These are phyloP conservation scores for Spialia ferax DNA, from an alignment of 2,888 invertebrate genomes.

Conservation along the genomic window DNA sequence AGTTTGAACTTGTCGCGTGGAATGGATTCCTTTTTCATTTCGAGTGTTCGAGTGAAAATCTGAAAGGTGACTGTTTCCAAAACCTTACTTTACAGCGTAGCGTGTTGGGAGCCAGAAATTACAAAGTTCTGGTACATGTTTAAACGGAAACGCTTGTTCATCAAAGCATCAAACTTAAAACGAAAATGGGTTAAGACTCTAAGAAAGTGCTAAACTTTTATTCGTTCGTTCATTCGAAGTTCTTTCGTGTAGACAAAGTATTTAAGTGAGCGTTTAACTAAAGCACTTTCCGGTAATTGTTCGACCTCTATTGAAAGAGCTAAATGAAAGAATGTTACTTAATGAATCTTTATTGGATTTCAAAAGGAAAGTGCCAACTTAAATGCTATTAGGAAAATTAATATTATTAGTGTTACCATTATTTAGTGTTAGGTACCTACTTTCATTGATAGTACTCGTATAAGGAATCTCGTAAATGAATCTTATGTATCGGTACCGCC, in stretches of 20 bases:
- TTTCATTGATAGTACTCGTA: no score
- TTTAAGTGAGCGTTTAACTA: constrained; percentile 39
- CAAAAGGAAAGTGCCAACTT: not conserved
- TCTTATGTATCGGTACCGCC: no score
- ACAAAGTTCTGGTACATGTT: constrained; percentile 55
- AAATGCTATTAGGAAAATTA: not conserved
- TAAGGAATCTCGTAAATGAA: no score
- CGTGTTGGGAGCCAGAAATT: constrained; percentile 58
- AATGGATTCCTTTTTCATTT: constrained; percentile 48
- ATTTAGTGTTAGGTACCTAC: no score
- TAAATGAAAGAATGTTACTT: constrained; percentile 20
- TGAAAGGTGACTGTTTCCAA: constrained; percentile 54
- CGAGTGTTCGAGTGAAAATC: constrained; percentile 49
- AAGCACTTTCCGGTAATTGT: constrained; percentile 37
- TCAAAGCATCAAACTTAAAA: constrained; percentile 55
- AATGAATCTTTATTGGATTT: constrained; percentile 25
- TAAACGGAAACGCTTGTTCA: constrained; percentile 58
- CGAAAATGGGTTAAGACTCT: constrained; percentile 47
- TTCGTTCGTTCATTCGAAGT: constrained; percentile 38
- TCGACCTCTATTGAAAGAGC: constrained; percentile 24
- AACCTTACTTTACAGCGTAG: constrained; percentile 52
- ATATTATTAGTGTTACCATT: no score
- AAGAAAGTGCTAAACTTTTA: constrained; percentile 44
- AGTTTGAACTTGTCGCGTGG: constrained; percentile 66
- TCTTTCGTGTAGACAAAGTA: constrained; percentile 39